These are phyloP conservation scores for Leptinotarsa undecemlineata DNA, from an alignment of 1,140 invertebrate species.

Conservation along the genomic window DNA sequence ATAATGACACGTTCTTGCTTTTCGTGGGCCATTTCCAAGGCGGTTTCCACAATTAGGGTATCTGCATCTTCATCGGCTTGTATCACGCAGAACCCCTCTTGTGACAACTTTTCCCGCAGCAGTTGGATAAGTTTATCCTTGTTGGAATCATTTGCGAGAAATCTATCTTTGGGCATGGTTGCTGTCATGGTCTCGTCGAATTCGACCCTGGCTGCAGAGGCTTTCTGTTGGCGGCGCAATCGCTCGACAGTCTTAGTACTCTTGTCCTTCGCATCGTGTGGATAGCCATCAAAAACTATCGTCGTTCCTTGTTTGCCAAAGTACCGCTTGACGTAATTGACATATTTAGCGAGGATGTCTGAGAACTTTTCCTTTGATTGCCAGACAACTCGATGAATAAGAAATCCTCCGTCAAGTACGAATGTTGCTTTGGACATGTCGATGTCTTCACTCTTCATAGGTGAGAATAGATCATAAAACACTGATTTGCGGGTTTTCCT, in stretches of 20 bases:
- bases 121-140: neutral
- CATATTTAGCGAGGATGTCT: conserved; percentile 48
- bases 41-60: neutral
- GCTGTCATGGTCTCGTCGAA: neutral
- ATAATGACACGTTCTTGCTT: neutral
- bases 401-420: conserved; percentile 45
- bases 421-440: conserved; percentile 47
- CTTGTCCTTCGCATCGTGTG: neutral
- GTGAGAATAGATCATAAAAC: conserved; percentile 47
- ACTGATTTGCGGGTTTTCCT: conserved; percentile 52
- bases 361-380: conserved; percentile 49
- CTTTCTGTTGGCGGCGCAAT: neutral
- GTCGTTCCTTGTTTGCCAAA: conserved; percentile 13
- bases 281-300: neutral
- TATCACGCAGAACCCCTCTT: neutral
- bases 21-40: neutral
- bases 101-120: neutral
- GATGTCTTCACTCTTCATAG: conserved; percentile 36
- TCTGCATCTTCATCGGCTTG: neutral
- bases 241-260: neutral
- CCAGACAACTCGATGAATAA: conserved; percentile 42
- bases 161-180: neutral
- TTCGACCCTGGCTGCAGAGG: neutral
- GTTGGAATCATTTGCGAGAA: neutral
- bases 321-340: conserved; percentile 38